phyloP scores from a whole-genome alignment of 2,113 vertebrate genomes.

The Phaetusa simplex region DNA sequence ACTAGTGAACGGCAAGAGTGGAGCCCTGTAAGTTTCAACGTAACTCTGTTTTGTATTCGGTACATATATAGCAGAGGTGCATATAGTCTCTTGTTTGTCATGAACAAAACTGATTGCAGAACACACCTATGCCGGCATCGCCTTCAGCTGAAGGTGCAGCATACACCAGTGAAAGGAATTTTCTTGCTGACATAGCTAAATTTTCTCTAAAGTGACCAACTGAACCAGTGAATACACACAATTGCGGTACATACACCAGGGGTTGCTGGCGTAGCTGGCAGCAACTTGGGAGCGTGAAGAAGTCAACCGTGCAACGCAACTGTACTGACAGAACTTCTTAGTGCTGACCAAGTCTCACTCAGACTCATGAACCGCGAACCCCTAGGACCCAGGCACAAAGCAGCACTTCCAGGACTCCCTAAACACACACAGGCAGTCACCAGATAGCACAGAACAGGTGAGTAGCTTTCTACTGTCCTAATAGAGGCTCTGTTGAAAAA shows the following conservation, averaged over 20 bases:
- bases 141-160: not conserved
- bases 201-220: not conserved
- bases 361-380: not conserved
- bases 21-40: not conserved
- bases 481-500: not conserved
- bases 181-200: not conserved
- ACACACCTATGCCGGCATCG: not conserved
- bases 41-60: not conserved
- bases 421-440: not conserved
- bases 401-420: not conserved
- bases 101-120: not conserved
- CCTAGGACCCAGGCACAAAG: not conserved
- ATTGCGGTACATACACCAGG: not conserved
- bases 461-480: not conserved
- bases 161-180: not conserved
- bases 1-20: not conserved
- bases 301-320: not conserved
- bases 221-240: not conserved
- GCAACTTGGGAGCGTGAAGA: not conserved
- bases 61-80: not conserved
- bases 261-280: not conserved
- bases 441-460: not conserved
- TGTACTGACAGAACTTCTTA: not conserved
- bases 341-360: not conserved
- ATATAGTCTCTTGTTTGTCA: not conserved